A percentile compares a stretch with the other conserved stretches of the same genome.
Conservation (phyloP, 2,888 invertebrate genomes). For the Beris morrisii region DNA sequence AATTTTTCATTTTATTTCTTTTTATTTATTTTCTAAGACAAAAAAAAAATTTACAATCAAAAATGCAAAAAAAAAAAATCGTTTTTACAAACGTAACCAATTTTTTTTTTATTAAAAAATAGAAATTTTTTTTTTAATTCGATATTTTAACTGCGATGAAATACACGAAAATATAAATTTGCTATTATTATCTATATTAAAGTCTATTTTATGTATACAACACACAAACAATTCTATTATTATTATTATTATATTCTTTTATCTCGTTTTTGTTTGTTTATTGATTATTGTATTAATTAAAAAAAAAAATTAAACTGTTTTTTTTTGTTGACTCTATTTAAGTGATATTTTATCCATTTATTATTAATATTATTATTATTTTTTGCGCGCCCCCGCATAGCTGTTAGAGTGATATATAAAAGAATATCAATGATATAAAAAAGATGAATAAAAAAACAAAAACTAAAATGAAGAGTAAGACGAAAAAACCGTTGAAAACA, state of each 20-base stretch:
- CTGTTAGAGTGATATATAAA: conserved; percentile 20
- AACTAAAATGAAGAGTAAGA: background rate
- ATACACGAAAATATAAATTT: no score
- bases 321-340: conserved; percentile 39
- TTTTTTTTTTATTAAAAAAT: no score
- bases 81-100: no score
- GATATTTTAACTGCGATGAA: no score
- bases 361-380: conserved; percentile 34
- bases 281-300: conserved; percentile 26
- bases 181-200: no score
- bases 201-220: conserved; percentile 14
- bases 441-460: conserved; percentile 8
- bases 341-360: conserved; percentile 39
- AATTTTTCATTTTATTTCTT: background rate
- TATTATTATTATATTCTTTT: no score
- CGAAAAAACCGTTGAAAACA: background rate
- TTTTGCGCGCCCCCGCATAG: conserved; percentile 27
- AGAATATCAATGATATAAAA: conserved; percentile 1
- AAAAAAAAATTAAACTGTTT: conserved; percentile 26
- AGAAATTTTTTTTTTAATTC: no score
- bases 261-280: conserved; percentile 16
- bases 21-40: conserved; percentile 27
- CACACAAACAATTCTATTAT: background rate
- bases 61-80: conserved; percentile 1
- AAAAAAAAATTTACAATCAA: conserved; percentile 19